phyloP scores from a whole-genome alignment of 1,140 invertebrate genomes.

The Ceratina calcarata region DNA sequence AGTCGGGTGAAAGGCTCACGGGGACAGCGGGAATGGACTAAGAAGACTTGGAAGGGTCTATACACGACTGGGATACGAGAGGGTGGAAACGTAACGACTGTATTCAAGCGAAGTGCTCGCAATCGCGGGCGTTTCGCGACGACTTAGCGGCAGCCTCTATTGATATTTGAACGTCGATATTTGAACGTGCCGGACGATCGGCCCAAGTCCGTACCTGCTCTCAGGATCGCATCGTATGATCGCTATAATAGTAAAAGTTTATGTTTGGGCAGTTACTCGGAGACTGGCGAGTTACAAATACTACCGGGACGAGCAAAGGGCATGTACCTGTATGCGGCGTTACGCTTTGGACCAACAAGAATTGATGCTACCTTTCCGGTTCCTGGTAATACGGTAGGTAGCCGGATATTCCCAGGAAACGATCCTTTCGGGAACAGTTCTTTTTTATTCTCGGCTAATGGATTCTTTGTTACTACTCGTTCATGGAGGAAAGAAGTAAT shows the following conservation, averaged over 20 bases:
- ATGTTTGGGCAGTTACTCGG: slow-evolving; percentile 4
- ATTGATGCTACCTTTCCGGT: background rate
- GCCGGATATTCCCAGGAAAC: background rate
- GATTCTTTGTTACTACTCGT: background rate
- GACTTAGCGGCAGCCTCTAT: slow-evolving; percentile 58
- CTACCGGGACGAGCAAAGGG: background rate
- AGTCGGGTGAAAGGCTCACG: slow-evolving; percentile 24
- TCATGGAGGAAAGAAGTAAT: background rate
- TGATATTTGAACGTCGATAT: slow-evolving; percentile 62
- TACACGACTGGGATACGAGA: background rate
- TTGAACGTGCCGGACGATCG: slow-evolving; percentile 26
- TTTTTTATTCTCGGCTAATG: slow-evolving; percentile 11
- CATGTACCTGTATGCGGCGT: background rate
- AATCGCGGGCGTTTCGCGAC: slow-evolving; percentile 54
- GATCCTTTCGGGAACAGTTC: background rate
- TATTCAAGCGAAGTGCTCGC: slow-evolving; percentile 64
- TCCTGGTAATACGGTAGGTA: background rate
- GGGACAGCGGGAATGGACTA: slow-evolving; percentile 12
- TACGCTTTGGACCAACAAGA: slow-evolving; percentile 10
- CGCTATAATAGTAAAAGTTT: slow-evolving; percentile 50
- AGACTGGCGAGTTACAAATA: background rate
- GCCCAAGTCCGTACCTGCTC: background rate
- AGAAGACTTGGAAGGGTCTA: slow-evolving; percentile 3
- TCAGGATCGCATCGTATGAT: background rate
- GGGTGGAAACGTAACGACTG: slow-evolving; percentile 63